phyloP scores from a whole-genome alignment of 2,797 vertebrate species.

The Catharus ustulatus region DNA sequence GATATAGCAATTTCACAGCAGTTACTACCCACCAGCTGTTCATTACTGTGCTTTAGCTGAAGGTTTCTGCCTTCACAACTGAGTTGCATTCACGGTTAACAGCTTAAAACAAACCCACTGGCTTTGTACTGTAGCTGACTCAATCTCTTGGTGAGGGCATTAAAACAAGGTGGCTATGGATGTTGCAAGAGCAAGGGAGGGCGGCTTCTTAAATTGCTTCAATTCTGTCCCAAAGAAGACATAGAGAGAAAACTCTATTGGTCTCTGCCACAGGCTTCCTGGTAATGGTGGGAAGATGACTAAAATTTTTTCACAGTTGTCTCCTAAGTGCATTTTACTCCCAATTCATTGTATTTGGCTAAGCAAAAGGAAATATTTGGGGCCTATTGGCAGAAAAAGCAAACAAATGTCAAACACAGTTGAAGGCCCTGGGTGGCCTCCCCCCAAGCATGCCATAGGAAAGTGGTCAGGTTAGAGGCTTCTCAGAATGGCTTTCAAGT shows the following conservation, averaged over 20 bases:
- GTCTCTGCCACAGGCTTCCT: neutral
- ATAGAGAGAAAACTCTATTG: neutral
- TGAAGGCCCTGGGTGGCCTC: neutral
- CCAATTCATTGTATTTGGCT: neutral
- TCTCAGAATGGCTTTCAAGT: neutral
- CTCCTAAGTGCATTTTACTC: neutral
- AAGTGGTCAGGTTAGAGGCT: neutral
- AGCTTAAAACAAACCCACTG: neutral
- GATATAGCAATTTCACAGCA: neutral
- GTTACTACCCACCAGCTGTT: neutral
- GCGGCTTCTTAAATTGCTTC: neutral
- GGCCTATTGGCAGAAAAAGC: neutral
- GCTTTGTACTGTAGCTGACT: neutral
- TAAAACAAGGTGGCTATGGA: neutral
- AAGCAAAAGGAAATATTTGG: neutral
- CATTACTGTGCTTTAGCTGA: neutral
- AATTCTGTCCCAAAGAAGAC: neutral
- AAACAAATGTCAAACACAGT: rapidly evolving
- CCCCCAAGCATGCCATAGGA: neutral
- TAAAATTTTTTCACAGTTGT: neutral
- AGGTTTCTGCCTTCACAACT: neutral
- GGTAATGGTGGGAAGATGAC: neutral
- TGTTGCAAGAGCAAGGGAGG: neutral
- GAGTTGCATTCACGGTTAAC: neutral
- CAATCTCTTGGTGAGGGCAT: neutral